These are phyloP conservation scores for Melinopterus prodromus DNA, from an alignment of 2,888 invertebrate genomes.

Conservation along the genomic window DNA sequence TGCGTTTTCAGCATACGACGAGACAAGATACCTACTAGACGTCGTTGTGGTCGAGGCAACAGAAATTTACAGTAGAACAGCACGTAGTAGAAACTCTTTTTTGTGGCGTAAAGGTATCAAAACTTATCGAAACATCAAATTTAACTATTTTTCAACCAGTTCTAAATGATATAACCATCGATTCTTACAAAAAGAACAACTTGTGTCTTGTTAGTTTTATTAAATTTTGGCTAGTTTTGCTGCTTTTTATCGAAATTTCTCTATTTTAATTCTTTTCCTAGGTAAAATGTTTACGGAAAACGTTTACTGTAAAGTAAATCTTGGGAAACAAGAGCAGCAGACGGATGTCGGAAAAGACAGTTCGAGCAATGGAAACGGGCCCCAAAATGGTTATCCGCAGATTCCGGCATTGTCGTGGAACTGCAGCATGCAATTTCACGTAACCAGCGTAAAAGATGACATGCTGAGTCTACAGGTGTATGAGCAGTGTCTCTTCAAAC, in stretches of 20 bases:
- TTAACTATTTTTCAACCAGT: neutral
- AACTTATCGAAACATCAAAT: neutral
- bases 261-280: constrained; percentile 45
- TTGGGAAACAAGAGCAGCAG: constrained; percentile 76
- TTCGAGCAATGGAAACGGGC: constrained; percentile 52
- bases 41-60: constrained; percentile 49
- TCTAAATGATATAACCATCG: neutral
- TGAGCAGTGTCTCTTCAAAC: constrained; percentile 75
- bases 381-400: constrained; percentile 53
- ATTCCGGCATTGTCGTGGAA: constrained; percentile 71
- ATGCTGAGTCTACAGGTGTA: constrained; percentile 74
- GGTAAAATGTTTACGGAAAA: constrained; percentile 68
- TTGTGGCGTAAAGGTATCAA: constrained; percentile 38
- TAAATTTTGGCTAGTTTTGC: neutral
- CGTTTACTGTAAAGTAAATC: constrained; percentile 76
- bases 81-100: constrained; percentile 31
- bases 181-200: neutral
- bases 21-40: constrained; percentile 46
- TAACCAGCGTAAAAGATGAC: constrained; percentile 73
- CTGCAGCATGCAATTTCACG: constrained; percentile 78
- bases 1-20: constrained; percentile 61
- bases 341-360: constrained; percentile 69
- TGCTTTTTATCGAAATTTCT: neutral
- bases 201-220: constrained; percentile 6
- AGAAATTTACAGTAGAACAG: constrained; percentile 46